Evolutionary conservation across 2,797 vertebrate genomes (phyloP), one percentile per base, ranked within the genome.

Genomic region (Bovichtus variegatus): DNA sequence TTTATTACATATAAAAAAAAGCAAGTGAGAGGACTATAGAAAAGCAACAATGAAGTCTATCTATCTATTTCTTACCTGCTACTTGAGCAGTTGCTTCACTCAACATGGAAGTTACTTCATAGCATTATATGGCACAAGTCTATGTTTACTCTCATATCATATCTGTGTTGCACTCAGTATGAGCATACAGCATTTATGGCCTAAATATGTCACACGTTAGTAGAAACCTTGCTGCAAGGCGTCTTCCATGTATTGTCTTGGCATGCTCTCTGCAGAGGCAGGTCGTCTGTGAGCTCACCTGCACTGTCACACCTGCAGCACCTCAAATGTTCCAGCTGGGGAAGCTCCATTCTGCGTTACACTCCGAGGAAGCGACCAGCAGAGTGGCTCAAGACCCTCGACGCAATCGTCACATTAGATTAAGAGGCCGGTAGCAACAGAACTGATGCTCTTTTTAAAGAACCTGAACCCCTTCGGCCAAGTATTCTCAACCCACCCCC

Each of bases 281-380:
- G 68, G 69, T 68, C 13, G 31, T 43, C 7, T 0, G 44, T 3
- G 25, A 31, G 55, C 94, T 95, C 89, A 95, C 95, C 94, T 90
- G 93, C 84, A 44, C 93, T 94, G 88, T 95, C 93, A 83, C 85
- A 91, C 47, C 89, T 85, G 62, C 51, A 84, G 29, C 60, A 83
- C 65, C 63, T 86, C 58, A 79, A 1, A 2, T 82, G 53, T 68
- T 94, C 94, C 79, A 76, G 74, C 25, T 84, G 88, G 23, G 82
- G 71, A 51, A 72, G 13, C 40, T 94, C 94, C 94, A 95, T 95
- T 53, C 44, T 83, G 31, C 12, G 3, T 40, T 29, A 40, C 38
- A 16, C 74, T 82, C 29, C 66, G 69, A 16, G 46, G 34, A 77
- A 65, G 38, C 40, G 15, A 34, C 34, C 27, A 72, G 59, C 53